Conservation (phyloP, 2,797 vertebrate species). For the Vireo griseus region DNA sequence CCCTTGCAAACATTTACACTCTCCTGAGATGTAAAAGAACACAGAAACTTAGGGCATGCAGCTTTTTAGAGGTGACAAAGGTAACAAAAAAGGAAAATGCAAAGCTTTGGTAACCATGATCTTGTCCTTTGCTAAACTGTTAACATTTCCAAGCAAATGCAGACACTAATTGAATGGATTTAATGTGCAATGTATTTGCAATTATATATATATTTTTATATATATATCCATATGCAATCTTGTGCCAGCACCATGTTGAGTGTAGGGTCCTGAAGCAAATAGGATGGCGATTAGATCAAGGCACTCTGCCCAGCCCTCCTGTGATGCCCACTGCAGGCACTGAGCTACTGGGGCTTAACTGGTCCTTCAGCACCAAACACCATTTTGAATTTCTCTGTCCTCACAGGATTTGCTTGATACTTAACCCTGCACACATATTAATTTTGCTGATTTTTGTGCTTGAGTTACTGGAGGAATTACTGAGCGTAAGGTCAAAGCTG, state of each 20-base stretch:
- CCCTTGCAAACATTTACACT: not conserved
- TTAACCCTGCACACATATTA: not conserved
- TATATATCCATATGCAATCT: not conserved
- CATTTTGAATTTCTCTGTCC: not conserved
- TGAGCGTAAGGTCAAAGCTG: not conserved
- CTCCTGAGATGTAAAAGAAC: not conserved
- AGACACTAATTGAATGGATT: not conserved
- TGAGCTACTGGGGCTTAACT: not conserved
- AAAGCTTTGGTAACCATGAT: not conserved
- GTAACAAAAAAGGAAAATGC: not conserved
- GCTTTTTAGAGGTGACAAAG: not conserved
- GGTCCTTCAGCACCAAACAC: not conserved
- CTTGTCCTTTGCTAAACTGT: not conserved
- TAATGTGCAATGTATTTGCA: not conserved
- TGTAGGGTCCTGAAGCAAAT: not conserved
- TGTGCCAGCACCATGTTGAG: accelerated
- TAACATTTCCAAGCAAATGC: not conserved
- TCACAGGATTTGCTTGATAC: not conserved
- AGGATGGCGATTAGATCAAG: not conserved
- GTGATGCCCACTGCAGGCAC: not conserved
- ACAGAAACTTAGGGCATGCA: not conserved
- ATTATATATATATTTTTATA: accelerated
- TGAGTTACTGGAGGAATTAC: not conserved
- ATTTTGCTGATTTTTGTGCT: not conserved
- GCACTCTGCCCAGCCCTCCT: not conserved